These are phyloP conservation scores for Elysia crispata DNA, from an alignment of 2,888 invertebrate species.

Conservation along the genomic window DNA sequence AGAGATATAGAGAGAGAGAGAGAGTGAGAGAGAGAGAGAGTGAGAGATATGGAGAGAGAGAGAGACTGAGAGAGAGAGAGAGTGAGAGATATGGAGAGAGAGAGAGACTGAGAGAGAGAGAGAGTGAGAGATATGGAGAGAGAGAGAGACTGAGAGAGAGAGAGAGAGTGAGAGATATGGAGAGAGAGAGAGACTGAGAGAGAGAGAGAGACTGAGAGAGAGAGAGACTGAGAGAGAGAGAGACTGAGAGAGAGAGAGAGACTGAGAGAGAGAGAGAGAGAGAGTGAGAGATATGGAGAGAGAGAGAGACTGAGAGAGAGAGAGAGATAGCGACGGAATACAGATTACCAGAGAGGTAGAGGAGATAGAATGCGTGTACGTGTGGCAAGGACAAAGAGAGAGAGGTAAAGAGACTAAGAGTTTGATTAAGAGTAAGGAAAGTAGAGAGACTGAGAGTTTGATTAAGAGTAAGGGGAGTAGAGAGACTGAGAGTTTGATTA, in stretches of 20 bases:
- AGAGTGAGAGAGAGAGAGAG: slow-evolving; percentile 10
- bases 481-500: no score
- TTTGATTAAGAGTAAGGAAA: background rate
- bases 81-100: background rate
- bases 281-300: no score
- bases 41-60: slow-evolving; percentile 9
- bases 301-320: no score
- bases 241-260: background rate
- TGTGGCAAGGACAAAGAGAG: background rate
- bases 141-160: background rate
- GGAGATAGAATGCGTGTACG: no score
- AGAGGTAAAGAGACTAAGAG: slow-evolving; percentile 3
- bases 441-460: no score
- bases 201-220: slow-evolving; percentile 2
- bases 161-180: slow-evolving; percentile 16
- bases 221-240: slow-evolving; percentile 14
- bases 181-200: slow-evolving; percentile 33
- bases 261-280: slow-evolving; percentile 6
- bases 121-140: background rate
- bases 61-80: slow-evolving; percentile 1
- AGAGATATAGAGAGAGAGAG: slow-evolving; percentile 18
- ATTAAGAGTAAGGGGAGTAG: no score
- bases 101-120: background rate
- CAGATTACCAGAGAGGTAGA: no score
- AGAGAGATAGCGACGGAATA: no score